A percentile compares a stretch with the other conserved stretches of the same genome.
Conservation (phyloP, 2,888 invertebrate species). For the Pachymerium ferrugineum region DNA sequence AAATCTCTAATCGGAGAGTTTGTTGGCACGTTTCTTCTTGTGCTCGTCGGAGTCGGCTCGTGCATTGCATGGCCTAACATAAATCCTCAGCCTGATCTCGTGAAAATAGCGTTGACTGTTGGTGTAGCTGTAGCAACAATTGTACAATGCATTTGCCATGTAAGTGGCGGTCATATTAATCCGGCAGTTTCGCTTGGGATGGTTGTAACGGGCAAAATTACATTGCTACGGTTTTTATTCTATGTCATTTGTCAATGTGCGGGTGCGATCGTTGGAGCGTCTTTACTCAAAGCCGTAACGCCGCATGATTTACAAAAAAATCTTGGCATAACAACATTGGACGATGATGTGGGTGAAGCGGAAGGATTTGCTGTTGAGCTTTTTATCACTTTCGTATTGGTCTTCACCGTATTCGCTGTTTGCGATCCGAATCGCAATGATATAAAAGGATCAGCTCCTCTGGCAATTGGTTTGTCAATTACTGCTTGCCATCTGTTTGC, state of each 20-base stretch:
- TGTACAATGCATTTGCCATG: slow-evolving; percentile 46
- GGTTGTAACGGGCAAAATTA: slow-evolving; percentile 60
- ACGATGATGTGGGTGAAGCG: background rate
- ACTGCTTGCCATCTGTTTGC: slow-evolving; percentile 76
- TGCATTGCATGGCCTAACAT: slow-evolving; percentile 45
- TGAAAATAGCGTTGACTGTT: slow-evolving; percentile 66
- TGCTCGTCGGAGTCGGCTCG: slow-evolving; percentile 78
- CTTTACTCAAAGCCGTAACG: slow-evolving; percentile 41
- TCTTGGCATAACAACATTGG: background rate
- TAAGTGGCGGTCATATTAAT: slow-evolving; percentile 46
- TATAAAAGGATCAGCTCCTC: slow-evolving; percentile 70
- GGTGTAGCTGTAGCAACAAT: slow-evolving; percentile 46
- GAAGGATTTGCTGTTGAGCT: background rate
- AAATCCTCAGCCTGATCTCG: slow-evolving; percentile 47
- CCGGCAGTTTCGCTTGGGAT: slow-evolving; percentile 45
- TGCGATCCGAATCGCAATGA: slow-evolving; percentile 73
- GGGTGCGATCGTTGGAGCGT: slow-evolving; percentile 60
- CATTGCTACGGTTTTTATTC: slow-evolving; percentile 64
- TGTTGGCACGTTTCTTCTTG: slow-evolving; percentile 77
- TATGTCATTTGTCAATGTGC: slow-evolving; percentile 77
- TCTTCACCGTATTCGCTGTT: slow-evolving; percentile 76
- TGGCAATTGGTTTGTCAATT: slow-evolving; percentile 82
- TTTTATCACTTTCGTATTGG: slow-evolving; percentile 66
- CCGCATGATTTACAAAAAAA: slow-evolving; percentile 46
- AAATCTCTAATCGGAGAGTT: slow-evolving; percentile 78